Percentiles rank a stretch among this genome's conserved stretches.
These are phyloP conservation scores for Lepus timidus DNA, from an alignment of 2,113 vertebrate genomes.

Conservation along the genomic window DNA sequence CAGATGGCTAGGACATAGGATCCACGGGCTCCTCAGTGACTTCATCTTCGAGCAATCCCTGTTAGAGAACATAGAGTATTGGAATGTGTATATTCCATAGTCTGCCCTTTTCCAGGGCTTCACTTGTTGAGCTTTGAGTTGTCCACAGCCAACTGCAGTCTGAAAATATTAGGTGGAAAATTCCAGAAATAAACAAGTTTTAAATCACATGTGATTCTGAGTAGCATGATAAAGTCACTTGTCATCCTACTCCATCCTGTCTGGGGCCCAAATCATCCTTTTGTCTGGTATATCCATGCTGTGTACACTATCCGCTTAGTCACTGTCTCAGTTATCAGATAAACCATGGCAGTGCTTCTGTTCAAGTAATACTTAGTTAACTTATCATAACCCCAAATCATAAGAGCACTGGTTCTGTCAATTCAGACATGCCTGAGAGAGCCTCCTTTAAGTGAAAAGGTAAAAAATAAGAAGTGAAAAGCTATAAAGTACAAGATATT, in stretches of 20 bases:
- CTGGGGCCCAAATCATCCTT: not conserved
- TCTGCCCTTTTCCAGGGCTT: not conserved
- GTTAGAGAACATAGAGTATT: not conserved
- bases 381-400: no score
- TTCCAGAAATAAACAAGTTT: no score
- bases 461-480: no score
- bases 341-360: not conserved
- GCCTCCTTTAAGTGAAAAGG: no score
- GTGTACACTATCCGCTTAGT: not conserved
- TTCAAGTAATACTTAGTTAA: not conserved
- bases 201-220: no score
- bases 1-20: not conserved
- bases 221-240: no score
- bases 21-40: not conserved
- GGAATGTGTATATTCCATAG: not conserved
- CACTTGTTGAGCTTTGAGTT: no score
- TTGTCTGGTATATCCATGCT: not conserved
- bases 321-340: not conserved
- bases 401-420: no score
- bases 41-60: not conserved
- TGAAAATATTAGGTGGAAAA: no score
- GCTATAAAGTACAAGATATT: no score
- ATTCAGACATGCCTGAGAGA: no score
- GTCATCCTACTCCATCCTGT: not conserved
- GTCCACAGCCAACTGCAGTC: no score